Base-by-base conservation (phyloP, 2,888 invertebrate genomes). In the Tetragnatha montana region DNA sequence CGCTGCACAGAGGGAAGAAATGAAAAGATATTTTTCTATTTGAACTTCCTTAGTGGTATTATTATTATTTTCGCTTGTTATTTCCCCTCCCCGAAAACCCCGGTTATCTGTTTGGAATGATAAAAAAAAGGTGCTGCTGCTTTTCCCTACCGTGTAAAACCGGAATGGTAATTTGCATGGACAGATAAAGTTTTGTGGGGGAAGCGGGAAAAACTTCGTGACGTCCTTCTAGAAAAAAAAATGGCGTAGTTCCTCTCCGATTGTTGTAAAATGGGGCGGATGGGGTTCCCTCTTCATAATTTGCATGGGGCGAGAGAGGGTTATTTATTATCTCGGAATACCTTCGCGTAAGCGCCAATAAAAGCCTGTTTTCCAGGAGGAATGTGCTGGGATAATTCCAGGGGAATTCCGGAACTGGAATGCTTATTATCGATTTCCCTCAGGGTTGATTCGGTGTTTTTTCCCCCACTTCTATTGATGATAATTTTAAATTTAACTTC, bases 61-160 rank as follows among this genome's bases (percentile, higher is more conserved):
- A 82, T 76, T 76, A 76, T 76, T 50, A 82, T 82, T 82, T 51
- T 79, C 51, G 35, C 69, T 79, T 71, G 22, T 68, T 75, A 76
- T 84, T 76, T 70, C 69, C 49, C 47, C 49, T 47, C 49, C n/a
- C 19, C 70, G n/a, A 21, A 19, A 68, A 35, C 21, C 17, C 3
- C 69, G 35, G 78, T 85, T 79, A 85, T 85, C 85, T 85, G 70
- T 85, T 85, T 85, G 78, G 71, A 85, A 79, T 85, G 49, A 78
- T 70, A 47, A 85, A 68, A 49, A 35, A 35, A n/a, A n/a, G n/a
- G n/a, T n/a, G n/a, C 35, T 35, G 35, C n/a, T 78, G n/a, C n/a
- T 85, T 79, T 75, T 73, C 60, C 82, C 69, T 81, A 35, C 19
- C 14, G 78, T 51, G 60, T 60, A 60, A 60, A 60, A 60, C 21